Conservation (phyloP, 2,797 vertebrate genomes). For the Linurgus olivaceus region DNA sequence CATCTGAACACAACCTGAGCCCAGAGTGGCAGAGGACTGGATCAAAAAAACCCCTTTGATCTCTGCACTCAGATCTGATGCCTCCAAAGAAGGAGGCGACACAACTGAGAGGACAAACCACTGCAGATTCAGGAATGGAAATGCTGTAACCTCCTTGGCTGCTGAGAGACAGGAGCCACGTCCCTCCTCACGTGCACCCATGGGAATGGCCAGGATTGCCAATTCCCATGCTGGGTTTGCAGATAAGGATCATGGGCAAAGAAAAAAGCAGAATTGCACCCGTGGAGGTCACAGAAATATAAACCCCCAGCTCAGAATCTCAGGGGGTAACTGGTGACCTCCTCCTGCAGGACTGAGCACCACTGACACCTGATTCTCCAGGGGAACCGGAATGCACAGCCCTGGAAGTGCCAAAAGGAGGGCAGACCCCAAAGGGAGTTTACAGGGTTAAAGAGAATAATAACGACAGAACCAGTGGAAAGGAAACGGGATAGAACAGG, state of each 20-base stretch:
- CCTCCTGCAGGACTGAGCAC: not conserved
- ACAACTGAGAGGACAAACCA: not conserved
- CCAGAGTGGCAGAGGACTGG: not conserved
- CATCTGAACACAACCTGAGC: not conserved
- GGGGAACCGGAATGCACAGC: not conserved
- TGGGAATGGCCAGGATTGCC: not conserved
- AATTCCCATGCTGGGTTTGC: accelerated
- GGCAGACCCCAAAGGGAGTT: not conserved
- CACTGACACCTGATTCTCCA: not conserved
- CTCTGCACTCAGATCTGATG: not conserved
- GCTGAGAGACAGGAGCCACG: too few relatives aligned
- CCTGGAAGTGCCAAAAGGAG: not conserved
- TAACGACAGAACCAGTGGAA: not conserved
- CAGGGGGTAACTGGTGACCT: not conserved
- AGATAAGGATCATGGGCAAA: accelerated
- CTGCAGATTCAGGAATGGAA: not conserved
- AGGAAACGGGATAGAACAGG: not conserved
- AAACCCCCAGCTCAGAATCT: not conserved
- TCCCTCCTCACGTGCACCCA: not conserved
- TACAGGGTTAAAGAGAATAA: constrained; percentile 19
- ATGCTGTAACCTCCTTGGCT: not conserved
- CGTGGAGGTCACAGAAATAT: accelerated
- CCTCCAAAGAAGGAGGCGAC: not conserved
- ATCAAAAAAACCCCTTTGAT: not conserved
- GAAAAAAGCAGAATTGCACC: not conserved